Evolutionary conservation across 2,113 vertebrate species (phyloP), one percentile per base, ranked within the genome.

Genomic region (Castor canadensis): DNA sequence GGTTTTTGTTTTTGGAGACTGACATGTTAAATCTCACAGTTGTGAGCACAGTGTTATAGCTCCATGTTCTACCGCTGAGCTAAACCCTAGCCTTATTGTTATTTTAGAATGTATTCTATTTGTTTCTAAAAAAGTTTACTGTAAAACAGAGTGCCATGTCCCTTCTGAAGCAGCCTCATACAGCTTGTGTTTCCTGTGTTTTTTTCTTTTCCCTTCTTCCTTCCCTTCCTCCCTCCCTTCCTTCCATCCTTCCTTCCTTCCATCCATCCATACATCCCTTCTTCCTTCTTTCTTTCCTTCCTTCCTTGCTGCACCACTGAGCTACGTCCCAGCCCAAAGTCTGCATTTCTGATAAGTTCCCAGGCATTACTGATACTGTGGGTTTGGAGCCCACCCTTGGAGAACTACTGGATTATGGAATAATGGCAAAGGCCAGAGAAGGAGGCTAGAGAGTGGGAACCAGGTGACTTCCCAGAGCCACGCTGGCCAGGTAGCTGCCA

Each of bases 61-160:
- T n/a, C 38, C n/a, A 38, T 67, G 66, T 38, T 67, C 32, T 67
- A 38, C 35, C 66, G n/a, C 35, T 67, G 66, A 67, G 17, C 66
- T 38, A 7, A 19, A 67, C 19, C n/a, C n/a, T 26, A 20, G 67
- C 6, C 66, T 67, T 67, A 69, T 38, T 8, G 9, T 38, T 69
- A 69, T 40, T 69, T 69, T 38, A 69, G n/a, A 69, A 20, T 69
- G 19, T 4, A 2, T 20, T 69, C 28, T 9, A 22, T 69, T 69
- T 38, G 38, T 10, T 67, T 11, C 9, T 52, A 32, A 64, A 32
- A 64, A 0, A 12, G 62, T 35, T 64, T 66, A 30, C 64, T 66
- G 32, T n/a, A n/a, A 66, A 16, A 35, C 15, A 0, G 64, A 35
- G 5, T 0, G 17, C n/a, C n/a, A 8, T 19, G 67, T 19, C 28